Conservation (phyloP, 1,140 invertebrate species). For the Micrasema minimum region DNA sequence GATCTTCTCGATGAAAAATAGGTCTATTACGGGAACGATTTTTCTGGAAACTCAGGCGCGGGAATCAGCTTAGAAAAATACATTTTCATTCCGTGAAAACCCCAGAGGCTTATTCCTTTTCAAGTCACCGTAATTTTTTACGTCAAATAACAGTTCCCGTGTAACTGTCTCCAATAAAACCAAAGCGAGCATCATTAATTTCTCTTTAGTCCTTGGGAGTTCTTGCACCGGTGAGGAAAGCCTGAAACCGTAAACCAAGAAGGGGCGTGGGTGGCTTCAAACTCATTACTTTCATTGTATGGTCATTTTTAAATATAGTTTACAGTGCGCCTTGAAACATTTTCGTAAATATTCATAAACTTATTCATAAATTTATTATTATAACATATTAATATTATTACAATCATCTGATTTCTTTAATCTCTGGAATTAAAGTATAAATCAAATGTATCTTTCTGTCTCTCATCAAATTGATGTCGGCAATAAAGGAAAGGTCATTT, state of each 20-base stretch:
- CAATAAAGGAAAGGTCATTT: too few species aligned
- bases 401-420: too few species aligned
- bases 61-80: slow-evolving; percentile 37
- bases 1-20: slow-evolving; percentile 35
- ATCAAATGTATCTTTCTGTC: too few species aligned
- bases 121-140: slow-evolving; percentile 52
- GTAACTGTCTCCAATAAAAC: slow-evolving; percentile 54
- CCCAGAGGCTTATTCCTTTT: slow-evolving; percentile 28
- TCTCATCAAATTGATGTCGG: too few species aligned
- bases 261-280: neutral
- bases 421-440: too few species aligned
- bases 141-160: slow-evolving; percentile 49
- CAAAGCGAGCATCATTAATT: slow-evolving; percentile 53
- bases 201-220: slow-evolving; percentile 40
- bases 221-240: slow-evolving; percentile 17
- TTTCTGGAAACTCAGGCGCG: slow-evolving; percentile 44
- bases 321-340: too few species aligned
- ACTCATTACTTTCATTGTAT: slow-evolving; percentile 5
- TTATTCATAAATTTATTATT: too few species aligned
- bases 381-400: too few species aligned
- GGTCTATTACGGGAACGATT: slow-evolving; percentile 38
- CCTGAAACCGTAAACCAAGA: neutral
- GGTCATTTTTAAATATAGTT: too few species aligned
- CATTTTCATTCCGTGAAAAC: slow-evolving; percentile 45
- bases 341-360: too few species aligned